Evolutionary conservation across 2,888 invertebrate genomes (phyloP), one percentile per base, ranked within the genome.

Genomic region (Serrognathus titanus): DNA sequence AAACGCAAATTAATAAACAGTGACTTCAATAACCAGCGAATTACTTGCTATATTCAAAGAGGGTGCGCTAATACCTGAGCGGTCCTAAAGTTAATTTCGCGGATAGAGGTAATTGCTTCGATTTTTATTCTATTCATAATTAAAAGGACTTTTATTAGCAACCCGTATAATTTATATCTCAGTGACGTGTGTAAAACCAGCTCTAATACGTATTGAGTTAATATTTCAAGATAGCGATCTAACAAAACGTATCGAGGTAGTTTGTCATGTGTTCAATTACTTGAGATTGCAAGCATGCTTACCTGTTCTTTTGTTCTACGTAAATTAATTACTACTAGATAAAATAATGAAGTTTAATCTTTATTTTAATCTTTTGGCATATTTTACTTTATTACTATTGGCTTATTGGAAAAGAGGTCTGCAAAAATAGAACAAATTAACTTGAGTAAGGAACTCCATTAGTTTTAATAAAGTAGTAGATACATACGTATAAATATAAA

Each of bases 191-290:
- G 49, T 40, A 51, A 51, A 54, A 47, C 48, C 39, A 31, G 16
- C n/a, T 52, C 56, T 55, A 52, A 56, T 53, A 58, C 43, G 55
- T 55, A 62, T 57, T 60, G 59, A 60, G 62, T 62, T 62, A 60
- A 62, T 62, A 62, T 62, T 62, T 62, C 62, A 62, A 62, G 62
- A 62, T 62, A 57, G 31, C 35, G 49, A 62, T 62, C 62, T 48
- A 24, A 48, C 53, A 57, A 46, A 51, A 49, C 53, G 56, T 57
- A 61, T 61, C 58, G 54, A 53, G 53, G 57, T 60, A 57, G 58
- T 61, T 61, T 56, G 58, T 58, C 58, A 58, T 56, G 51, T 56
- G 58, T 61, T 55, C 56, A 53, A 53, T 61, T 61, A 61, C 54
- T 58, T 48, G 54, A 61, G 56, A 59, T 61, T 61, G 54, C 59